Conservation (phyloP, 2,888 invertebrate species). For the Andrena fulva region DNA sequence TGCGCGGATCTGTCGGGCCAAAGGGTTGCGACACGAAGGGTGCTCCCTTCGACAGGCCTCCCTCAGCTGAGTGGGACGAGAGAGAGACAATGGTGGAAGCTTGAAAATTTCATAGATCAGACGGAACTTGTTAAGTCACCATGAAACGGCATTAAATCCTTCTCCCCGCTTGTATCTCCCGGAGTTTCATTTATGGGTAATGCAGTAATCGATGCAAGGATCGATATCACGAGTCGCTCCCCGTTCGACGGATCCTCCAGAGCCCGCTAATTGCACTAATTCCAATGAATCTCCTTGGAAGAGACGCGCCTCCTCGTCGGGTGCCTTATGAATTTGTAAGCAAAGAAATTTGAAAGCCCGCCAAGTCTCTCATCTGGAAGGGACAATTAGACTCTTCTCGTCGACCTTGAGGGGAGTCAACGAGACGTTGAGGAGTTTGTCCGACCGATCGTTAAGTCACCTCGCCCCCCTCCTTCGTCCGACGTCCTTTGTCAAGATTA, state of each 20-base stretch:
- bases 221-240: conserved; percentile 33
- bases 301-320: conserved; percentile 41
- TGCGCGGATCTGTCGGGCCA: conserved; percentile 17
- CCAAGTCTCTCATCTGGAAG: conserved; percentile 59
- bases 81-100: conserved; percentile 42
- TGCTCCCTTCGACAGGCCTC: conserved; percentile 42
- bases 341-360: conserved; percentile 66
- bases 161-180: too few species aligned
- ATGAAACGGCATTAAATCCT: neutral
- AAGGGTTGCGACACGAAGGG: conserved; percentile 16
- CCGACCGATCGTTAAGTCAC: conserved; percentile 68
- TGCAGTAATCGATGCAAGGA: conserved; percentile 25
- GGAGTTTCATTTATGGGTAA: neutral
- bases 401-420: conserved; percentile 69
- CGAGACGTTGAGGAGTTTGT: conserved; percentile 68
- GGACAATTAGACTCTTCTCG: conserved; percentile 72
- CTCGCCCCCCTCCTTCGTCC: conserved; percentile 34
- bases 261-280: conserved; percentile 65
- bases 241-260: conserved; percentile 5
- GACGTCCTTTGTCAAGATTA: conserved; percentile 56
- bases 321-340: conserved; percentile 69
- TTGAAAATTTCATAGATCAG: conserved; percentile 26
- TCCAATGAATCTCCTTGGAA: conserved; percentile 46
- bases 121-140: neutral
- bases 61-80: conserved; percentile 34